Evolutionary conservation across 2,797 vertebrate genomes (phyloP), one percentile per base, ranked within the genome.

Genomic region (Crenuchus spilurus): DNA sequence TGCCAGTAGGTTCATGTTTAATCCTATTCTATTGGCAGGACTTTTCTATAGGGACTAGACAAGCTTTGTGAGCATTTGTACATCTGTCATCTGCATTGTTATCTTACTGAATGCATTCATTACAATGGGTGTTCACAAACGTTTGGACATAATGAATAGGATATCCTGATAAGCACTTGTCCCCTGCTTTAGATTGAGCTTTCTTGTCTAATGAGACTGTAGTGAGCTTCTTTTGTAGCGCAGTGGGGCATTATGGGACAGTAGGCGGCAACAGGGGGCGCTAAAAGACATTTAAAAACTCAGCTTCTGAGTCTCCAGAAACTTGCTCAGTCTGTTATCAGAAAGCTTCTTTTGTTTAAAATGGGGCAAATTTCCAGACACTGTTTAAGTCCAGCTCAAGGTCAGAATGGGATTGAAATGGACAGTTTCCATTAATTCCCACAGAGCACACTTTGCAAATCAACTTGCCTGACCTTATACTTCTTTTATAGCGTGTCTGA

Each of bases 171-270:
- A 16, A 14, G 1, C 51, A 54, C 5, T 55, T 42, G 7, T 9
- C 11, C 10, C 37, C 11, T 35, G 7, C 2, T 20, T 24, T 2
- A 13, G 18, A 10, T 62, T 42, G 16, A 16, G 10, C 37, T 26
- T 10, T 24, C 11, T 26, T 52, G 5, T 16, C 35, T 4, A 16
- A 4, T 5, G 6, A 6, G 4, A 16, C 52, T 55, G 52, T 16
- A 28, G 13, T 30, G 3, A 3, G 26, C 28, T 41, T 39, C 3
- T 24, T 42, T 42, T 24, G 9, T 11, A 35, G 2, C 55, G 3
- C 60, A 62, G 60, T 28, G 60, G 24, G 61, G 24, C 2, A 39
- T 4, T 52, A 5, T 51, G 63, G 46, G 48, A 67, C 64, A 52
- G 64, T 35, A 49, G 31, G 20, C 48, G 24, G 31, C 13, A 31